These are phyloP conservation scores for Pseudochromis fuscus DNA, from an alignment of 2,797 vertebrate species.

Conservation along the genomic window DNA sequence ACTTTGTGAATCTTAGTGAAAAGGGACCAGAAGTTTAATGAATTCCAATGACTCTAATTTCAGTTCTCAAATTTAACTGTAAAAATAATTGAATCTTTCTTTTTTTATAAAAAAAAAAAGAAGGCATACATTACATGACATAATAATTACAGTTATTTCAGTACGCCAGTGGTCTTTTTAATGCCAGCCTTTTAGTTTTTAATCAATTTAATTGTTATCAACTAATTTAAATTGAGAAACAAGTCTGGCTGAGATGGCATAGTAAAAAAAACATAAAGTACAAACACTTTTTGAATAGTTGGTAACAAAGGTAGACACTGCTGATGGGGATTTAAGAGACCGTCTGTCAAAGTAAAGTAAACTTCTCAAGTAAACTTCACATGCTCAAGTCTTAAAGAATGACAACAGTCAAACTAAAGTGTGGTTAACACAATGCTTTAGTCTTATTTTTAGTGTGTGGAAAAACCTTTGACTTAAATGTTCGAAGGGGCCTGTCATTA, in stretches of 20 bases:
- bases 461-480: constrained; percentile 41
- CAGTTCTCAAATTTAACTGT: background rate
- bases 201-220: background rate
- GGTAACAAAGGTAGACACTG: background rate
- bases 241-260: background rate
- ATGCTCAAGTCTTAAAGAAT: no score
- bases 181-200: background rate
- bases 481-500: constrained; percentile 20
- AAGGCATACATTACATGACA: no score
- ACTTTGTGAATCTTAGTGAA: background rate
- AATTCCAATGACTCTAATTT: background rate
- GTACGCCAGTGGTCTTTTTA: background rate
- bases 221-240: background rate
- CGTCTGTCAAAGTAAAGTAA: no score
- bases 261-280: background rate
- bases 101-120: no score
- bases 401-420: no score
- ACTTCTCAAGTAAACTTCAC: no score
- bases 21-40: background rate
- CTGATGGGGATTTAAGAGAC: background rate
- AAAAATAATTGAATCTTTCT: background rate
- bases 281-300: background rate
- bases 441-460: constrained; percentile 3
- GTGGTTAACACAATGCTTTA: no score
- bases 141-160: no score